phyloP scores from a whole-genome alignment of 2,113 vertebrate genomes.

The Tapirus terrestris region DNA sequence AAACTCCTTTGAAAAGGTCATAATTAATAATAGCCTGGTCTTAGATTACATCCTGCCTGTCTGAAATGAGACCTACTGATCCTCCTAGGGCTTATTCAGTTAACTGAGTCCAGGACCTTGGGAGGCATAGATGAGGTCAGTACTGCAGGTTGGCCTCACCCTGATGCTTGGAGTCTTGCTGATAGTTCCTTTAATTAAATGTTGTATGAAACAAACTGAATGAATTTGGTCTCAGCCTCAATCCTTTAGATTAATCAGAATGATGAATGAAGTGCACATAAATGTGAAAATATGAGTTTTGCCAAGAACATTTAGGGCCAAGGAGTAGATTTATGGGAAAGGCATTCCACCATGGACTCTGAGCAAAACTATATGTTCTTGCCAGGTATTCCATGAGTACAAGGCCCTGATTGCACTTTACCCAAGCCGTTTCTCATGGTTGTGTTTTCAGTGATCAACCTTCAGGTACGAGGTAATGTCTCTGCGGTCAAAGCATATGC shows the following conservation, averaged over 20 bases:
- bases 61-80: not conserved
- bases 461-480: not conserved
- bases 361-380: not conserved
- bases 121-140: not conserved
- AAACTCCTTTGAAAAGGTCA: not conserved
- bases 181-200: not conserved
- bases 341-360: not conserved
- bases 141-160: not conserved
- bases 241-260: not conserved
- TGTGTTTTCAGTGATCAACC: not conserved
- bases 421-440: not conserved
- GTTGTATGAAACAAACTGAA: not conserved
- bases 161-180: not conserved
- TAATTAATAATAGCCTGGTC: not conserved
- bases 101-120: not conserved
- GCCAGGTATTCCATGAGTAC: not conserved
- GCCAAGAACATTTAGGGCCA: not conserved
- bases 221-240: not conserved
- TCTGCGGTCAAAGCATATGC: not conserved
- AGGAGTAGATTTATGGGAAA: not conserved
- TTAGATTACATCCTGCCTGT: not conserved
- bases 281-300: not conserved
- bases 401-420: not conserved
- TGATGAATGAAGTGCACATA: not conserved
- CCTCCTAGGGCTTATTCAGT: not conserved